These are phyloP conservation scores for Mesaphorura yosii DNA, from an alignment of 1,140 invertebrate genomes.

Conservation along the genomic window DNA sequence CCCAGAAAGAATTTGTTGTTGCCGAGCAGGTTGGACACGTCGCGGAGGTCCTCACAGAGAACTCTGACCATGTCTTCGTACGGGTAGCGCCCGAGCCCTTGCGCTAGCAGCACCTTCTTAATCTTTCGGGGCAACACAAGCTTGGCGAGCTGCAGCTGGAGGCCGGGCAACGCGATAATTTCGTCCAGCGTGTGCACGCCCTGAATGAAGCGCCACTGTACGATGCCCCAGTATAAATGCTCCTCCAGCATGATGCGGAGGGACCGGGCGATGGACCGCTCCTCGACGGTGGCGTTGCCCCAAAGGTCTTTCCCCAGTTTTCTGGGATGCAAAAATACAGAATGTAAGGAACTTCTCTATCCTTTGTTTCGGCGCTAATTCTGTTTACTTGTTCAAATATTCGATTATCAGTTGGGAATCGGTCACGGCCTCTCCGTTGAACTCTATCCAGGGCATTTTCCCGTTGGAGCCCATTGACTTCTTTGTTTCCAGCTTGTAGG, in stretches of 20 bases:
- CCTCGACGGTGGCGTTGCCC: constrained; percentile 7
- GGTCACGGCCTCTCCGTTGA: constrained; percentile 35
- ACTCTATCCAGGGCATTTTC: constrained; percentile 38
- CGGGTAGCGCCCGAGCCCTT: constrained; percentile 15
- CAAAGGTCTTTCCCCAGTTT: constrained; percentile 11
- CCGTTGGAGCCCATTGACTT: constrained; percentile 24
- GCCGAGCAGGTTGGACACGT: constrained; percentile 11
- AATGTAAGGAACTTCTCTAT: background rate
- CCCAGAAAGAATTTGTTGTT: constrained; percentile 18
- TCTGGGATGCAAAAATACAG: background rate
- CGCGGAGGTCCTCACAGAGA: background rate
- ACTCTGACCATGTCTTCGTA: constrained; percentile 7
- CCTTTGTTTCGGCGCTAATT: background rate
- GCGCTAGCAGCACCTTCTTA: background rate
- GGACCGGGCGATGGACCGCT: constrained; percentile 17
- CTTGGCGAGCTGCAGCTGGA: background rate
- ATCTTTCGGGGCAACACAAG: background rate
- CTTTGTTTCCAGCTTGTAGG: constrained; percentile 29
- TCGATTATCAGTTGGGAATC: constrained; percentile 35
- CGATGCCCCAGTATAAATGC: constrained; percentile 17
- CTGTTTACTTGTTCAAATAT: constrained; percentile 18
- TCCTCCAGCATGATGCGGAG: constrained; percentile 30
- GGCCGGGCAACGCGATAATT: background rate
- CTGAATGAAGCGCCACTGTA: background rate
- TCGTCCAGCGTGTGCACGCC: background rate